phyloP scores from a whole-genome alignment of 2,113 vertebrate species.

The Axis porcinus region DNA sequence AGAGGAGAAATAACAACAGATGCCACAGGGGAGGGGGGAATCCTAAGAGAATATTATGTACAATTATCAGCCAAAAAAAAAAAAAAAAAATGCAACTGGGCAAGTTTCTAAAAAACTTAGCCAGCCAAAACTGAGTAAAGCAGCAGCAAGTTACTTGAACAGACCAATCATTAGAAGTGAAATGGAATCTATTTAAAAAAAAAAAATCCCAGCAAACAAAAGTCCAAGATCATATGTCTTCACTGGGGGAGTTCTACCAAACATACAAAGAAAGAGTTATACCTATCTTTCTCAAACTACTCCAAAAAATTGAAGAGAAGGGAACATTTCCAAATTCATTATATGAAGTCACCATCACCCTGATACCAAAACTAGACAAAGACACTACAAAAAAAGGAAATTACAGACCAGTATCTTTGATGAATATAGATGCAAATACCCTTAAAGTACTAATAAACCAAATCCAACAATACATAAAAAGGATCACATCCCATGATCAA shows the following conservation, averaged over 20 bases:
- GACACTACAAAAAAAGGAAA: neutral
- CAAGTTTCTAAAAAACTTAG: neutral
- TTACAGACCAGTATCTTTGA: neutral
- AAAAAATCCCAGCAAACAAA: neutral
- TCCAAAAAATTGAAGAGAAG: neutral
- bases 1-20: neutral
- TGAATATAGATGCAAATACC: neutral
- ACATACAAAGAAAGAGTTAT: neutral
- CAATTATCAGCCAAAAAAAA: neutral
- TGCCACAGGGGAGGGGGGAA: neutral
- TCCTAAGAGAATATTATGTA: neutral
- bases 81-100: neutral
- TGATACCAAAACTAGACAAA: neutral
- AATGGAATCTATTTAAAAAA: neutral
- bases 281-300: neutral
- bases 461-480: neutral
- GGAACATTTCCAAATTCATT: neutral
- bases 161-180: neutral
- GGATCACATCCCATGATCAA: neutral
- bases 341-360: neutral
- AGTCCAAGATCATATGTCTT: neutral
- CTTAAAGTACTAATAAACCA: neutral
- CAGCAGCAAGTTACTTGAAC: neutral
- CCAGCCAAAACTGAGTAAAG: neutral
- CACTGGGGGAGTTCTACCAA: neutral